These are phyloP conservation scores for Heteropelma amictum DNA, from an alignment of 2,888 invertebrate species.

Conservation along the genomic window DNA sequence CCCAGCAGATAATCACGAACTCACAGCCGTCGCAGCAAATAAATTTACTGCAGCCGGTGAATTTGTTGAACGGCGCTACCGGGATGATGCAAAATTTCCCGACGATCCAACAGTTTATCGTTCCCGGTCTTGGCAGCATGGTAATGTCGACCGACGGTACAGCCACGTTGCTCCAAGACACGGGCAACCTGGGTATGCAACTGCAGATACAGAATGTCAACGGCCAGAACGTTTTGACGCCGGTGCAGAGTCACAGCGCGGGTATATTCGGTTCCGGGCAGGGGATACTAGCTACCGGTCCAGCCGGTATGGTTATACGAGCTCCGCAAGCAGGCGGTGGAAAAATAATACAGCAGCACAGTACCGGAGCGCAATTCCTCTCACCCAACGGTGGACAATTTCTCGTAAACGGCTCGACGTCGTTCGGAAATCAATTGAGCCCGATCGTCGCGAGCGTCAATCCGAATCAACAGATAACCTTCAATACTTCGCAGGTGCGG, in stretches of 20 bases:
- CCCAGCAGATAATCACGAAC: constrained; percentile 84
- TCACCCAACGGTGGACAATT: constrained; percentile 85
- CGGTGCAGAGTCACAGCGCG: constrained; percentile 82
- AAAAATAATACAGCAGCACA: constrained; percentile 84
- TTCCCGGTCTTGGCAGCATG: constrained; percentile 89
- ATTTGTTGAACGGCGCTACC: constrained; percentile 85
- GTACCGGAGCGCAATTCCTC: constrained; percentile 85
- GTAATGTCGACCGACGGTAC: constrained; percentile 89
- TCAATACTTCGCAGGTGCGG: constrained; percentile 80
- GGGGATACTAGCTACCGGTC: constrained; percentile 83
- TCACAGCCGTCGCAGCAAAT: constrained; percentile 81
- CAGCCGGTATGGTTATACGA: constrained; percentile 88
- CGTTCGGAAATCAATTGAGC: constrained; percentile 87
- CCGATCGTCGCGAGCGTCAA: constrained; percentile 87
- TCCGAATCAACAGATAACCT: constrained; percentile 84
- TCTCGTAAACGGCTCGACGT: constrained; percentile 85
- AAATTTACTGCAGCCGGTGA: constrained; percentile 89
- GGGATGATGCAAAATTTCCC: constrained; percentile 87
- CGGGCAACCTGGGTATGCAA: constrained; percentile 84
- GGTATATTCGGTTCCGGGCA: constrained; percentile 83
- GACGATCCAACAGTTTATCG: constrained; percentile 89
- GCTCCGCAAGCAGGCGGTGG: constrained; percentile 85
- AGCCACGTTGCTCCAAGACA: constrained; percentile 86
- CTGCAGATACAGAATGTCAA: constrained; percentile 89
- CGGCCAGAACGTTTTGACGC: constrained; percentile 87